Evolutionary conservation across 2,888 invertebrate species (phyloP).

Genomic region (Brachyptera putata): DNA sequence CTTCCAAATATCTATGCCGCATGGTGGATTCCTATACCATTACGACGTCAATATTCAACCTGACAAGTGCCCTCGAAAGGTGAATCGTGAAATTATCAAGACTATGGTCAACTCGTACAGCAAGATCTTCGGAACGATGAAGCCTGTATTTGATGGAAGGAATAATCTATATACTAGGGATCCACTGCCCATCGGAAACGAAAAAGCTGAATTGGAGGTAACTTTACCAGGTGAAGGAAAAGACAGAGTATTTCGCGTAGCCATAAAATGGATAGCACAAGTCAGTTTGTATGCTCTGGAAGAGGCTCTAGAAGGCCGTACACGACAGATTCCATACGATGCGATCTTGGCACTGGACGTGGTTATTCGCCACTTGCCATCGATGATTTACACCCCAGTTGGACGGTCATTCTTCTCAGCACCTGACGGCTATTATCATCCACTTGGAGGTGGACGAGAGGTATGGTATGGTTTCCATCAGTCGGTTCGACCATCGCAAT

Average conservation of each 20-base stretch:
- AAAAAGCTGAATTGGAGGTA: slow-evolving; percentile 55
- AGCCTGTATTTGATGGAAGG: slow-evolving; percentile 61
- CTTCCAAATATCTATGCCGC: slow-evolving; percentile 98
- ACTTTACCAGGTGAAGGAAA: slow-evolving; percentile 98
- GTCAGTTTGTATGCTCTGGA: slow-evolving; percentile 88
- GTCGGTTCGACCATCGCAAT: slow-evolving; percentile 96
- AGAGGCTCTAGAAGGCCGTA: slow-evolving; percentile 95
- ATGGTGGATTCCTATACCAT: slow-evolving; percentile 93
- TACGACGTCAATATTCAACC: slow-evolving; percentile 98
- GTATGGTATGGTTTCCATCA: slow-evolving; percentile 99
- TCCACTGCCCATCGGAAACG: slow-evolving; percentile 55
- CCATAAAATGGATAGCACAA: slow-evolving; percentile 97
- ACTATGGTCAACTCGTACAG: slow-evolving; percentile 55
- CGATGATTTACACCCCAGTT: slow-evolving; percentile 99
- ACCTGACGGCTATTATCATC: slow-evolving; percentile 96
- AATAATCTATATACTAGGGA: slow-evolving; percentile 60
- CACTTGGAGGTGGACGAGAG: slow-evolving; percentile 90
- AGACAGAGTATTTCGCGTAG: slow-evolving; percentile 94
- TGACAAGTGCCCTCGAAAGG: slow-evolving; percentile 98
- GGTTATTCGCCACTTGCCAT: slow-evolving; percentile 97
- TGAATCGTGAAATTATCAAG: slow-evolving; percentile 84
- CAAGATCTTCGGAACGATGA: slow-evolving; percentile 52
- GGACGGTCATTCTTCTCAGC: slow-evolving; percentile 98
- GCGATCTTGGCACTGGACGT: slow-evolving; percentile 96
- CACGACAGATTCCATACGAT: slow-evolving; percentile 94